These are phyloP conservation scores for Rallus limicola DNA, from an alignment of 2,113 vertebrate genomes.

Conservation along the genomic window DNA sequence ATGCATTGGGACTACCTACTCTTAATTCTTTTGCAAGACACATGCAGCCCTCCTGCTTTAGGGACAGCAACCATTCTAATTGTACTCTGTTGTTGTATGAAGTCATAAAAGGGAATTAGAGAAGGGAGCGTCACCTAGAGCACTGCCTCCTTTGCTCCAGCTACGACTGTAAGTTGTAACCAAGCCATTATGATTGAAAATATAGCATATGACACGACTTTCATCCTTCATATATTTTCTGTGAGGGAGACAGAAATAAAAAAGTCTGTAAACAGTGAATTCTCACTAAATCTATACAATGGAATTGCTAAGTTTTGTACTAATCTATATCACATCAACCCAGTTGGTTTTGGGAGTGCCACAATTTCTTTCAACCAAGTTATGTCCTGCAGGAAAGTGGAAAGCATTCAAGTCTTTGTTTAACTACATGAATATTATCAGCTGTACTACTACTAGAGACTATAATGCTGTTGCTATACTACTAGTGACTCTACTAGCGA, in stretches of 20 bases:
- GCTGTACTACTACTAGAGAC: not conserved
- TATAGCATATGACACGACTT: not conserved
- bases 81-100: not conserved
- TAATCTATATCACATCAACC: not conserved
- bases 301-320: not conserved
- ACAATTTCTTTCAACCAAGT: not conserved
- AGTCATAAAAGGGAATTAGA: not conserved
- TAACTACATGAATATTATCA: not conserved
- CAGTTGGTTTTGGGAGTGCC: not conserved
- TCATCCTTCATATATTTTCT: not conserved
- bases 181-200: not conserved
- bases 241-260: not conserved
- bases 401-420: not conserved
- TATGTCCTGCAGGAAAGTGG: not conserved
- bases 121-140: not conserved
- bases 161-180: not conserved
- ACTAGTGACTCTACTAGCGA: not conserved
- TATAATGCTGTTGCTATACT: not conserved
- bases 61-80: not conserved
- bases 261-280: not conserved
- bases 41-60: not conserved
- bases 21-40: not conserved
- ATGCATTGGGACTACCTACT: not conserved
- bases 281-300: not conserved
- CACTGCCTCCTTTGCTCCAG: not conserved